Evolutionary conservation across 1,140 invertebrate species (phyloP), one percentile per base, ranked within the genome.

Genomic region (Pseudomyrmex sp.): DNA sequence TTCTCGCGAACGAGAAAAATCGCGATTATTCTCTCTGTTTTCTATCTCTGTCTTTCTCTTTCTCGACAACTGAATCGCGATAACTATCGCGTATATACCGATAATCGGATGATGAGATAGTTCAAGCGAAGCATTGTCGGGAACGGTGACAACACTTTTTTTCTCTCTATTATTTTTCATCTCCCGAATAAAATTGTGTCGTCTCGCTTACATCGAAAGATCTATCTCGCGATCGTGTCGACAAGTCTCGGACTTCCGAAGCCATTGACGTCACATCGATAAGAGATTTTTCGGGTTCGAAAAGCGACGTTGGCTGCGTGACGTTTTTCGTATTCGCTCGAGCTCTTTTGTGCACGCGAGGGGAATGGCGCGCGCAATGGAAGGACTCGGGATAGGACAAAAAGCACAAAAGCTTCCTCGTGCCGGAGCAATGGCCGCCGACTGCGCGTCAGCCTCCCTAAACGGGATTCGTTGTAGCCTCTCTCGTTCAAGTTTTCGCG

Each of bases 261-360:
- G 9, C 10, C 13, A 12, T 10, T 52, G 65, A 58, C 52, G 12
- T 69, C 66, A 54, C 46, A 50, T 59, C 63, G 75, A 70, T 80
- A 59, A 79, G 76, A 80, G 66, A 80, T 69, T 80, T 80, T 72
- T 70, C 66, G 56, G 44, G n/a, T 61, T 72, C 65, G 66, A 80
- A 15, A 13, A 66, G 46, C 23, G 46, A 46, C 65, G 56, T 63
- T 63, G 69, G 72, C 52, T 68, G 66, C 52, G 62, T 23, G 52
- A 44, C 75, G 52, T 82, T 85, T 85, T 68, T 62, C 56, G 82
- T 83, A 83, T 83, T 83, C 77, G 77, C 73, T 63, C 61, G 73
- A 56, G 59, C 66, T 59, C 73, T 75, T 83, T 83, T 83, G 62
- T 66, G 61, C 61, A n/a, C 62, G 59, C 44, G 50, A 58, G 50